Conservation (phyloP, 2,113 vertebrate species). For the Chlorodrepanis virens region DNA sequence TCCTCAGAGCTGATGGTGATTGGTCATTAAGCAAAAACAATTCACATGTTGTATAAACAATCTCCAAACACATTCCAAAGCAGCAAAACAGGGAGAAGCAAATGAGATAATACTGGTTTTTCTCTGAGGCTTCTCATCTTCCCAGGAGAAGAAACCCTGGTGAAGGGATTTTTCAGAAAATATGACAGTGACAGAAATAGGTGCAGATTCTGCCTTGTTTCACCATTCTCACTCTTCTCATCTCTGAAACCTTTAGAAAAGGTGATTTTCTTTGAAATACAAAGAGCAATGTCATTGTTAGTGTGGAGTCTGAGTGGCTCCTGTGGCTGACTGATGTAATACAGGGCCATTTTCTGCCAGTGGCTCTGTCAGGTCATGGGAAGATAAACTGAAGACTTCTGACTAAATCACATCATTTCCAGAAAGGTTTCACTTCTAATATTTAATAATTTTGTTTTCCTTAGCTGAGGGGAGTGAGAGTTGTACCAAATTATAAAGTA, state of each 20-base stretch:
- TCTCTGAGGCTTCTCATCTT: too few relatives aligned
- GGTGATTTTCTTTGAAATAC: neutral
- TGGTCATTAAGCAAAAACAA: too few relatives aligned
- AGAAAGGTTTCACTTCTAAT: neutral
- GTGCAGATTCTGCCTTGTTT: neutral
- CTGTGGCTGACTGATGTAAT: accelerated
- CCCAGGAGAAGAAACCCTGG: too few relatives aligned
- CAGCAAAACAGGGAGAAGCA: too few relatives aligned
- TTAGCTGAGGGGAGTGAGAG: neutral
- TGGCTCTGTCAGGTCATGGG: neutral
- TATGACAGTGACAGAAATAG: too few relatives aligned
- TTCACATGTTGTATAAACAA: too few relatives aligned
- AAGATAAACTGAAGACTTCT: neutral
- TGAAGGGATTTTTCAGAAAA: too few relatives aligned
- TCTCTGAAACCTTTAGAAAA: neutral
- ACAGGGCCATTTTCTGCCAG: neutral
- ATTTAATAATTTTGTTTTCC: neutral
- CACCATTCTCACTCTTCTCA: accelerated
- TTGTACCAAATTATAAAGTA: neutral
- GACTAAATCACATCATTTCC: neutral
- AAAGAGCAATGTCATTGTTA: accelerated
- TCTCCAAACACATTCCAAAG: too few relatives aligned
- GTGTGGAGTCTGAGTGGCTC: neutral
- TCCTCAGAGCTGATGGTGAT: too few relatives aligned
- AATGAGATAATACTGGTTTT: too few relatives aligned